phyloP scores from a whole-genome alignment of 2,113 vertebrate species.

The Taxidea taxus region DNA sequence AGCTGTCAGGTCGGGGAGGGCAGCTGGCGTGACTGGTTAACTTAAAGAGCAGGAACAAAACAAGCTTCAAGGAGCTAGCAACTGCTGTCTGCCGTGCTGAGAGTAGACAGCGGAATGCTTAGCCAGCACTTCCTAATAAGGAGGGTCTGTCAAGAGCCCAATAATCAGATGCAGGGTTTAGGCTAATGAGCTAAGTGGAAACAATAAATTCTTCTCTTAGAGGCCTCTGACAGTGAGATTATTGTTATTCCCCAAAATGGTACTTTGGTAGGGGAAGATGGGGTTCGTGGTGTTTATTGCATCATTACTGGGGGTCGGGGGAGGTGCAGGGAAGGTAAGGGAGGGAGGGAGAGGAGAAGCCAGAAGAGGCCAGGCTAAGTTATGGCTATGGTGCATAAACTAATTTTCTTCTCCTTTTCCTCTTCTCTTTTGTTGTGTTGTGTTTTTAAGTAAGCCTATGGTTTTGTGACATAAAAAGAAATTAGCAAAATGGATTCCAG shows the following conservation, averaged over 20 bases:
- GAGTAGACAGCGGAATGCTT: not conserved
- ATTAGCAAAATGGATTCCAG: not conserved
- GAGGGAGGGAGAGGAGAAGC: conserved; percentile 27
- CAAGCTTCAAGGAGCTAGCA: not conserved
- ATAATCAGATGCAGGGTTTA: conserved; percentile 78
- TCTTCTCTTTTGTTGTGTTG: not conserved
- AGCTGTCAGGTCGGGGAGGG: conserved; percentile 38
- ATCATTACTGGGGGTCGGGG: not conserved
- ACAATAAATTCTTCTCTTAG: conserved; percentile 76
- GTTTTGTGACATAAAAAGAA: not conserved
- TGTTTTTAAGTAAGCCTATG: not conserved
- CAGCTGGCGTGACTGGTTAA: conserved; percentile 35
- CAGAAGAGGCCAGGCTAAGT: not conserved
- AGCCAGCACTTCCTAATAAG: conserved; percentile 51
- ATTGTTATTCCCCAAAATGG: conserved; percentile 72
- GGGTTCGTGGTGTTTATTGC: conserved; percentile 70
- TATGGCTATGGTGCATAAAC: not conserved
- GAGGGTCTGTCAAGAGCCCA: conserved; percentile 60
- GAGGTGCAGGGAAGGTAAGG: not conserved
- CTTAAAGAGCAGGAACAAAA: conserved; percentile 34
- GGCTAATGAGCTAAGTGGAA: conserved; percentile 77
- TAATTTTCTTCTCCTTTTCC: not conserved
- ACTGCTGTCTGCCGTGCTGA: conserved; percentile 24
- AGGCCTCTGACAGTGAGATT: conserved; percentile 73
- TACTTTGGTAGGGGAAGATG: conserved; percentile 59